Percentiles rank a stretch among this genome's conserved stretches.
Evolutionary conservation across 2,797 vertebrate genomes (phyloP).

Genomic region (Limnodromus scolopaceus): DNA sequence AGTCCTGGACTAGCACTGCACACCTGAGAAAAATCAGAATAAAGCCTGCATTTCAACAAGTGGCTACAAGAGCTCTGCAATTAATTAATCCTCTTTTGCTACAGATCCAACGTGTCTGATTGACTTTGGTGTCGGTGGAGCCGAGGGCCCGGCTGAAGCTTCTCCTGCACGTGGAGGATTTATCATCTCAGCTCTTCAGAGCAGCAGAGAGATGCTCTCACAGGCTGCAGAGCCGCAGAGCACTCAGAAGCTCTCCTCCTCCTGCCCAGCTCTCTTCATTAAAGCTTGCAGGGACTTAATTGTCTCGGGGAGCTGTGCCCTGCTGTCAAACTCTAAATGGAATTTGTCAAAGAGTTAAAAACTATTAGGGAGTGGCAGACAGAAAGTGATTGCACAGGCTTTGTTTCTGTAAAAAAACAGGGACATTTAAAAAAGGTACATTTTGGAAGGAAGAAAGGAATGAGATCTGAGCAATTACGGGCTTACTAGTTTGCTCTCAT

Average conservation of each 20-base stretch:
- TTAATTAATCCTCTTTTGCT: not conserved
- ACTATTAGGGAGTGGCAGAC: not conserved
- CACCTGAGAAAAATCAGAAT: not conserved
- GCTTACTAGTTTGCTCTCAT: not conserved
- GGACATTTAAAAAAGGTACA: not conserved
- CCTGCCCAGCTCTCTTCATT: slow-evolving; percentile 8
- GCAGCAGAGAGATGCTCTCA: not conserved
- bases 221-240: not conserved
- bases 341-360: slow-evolving; percentile 29
- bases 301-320: not conserved
- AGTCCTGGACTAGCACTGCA: not conserved
- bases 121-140: not conserved
- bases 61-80: not conserved
- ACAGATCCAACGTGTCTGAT: not conserved
- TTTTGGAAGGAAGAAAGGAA: not conserved
- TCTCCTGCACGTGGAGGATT: not conserved
- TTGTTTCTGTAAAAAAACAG: not conserved
- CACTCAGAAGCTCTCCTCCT: not conserved
- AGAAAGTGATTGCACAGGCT: not conserved
- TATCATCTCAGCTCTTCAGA: not conserved
- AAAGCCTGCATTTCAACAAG: not conserved
- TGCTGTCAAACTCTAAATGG: not conserved
- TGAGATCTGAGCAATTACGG: not conserved
- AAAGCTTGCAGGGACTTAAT: slow-evolving; percentile 23
- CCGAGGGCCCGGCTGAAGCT: not conserved